phyloP scores from a whole-genome alignment of 2,888 invertebrate species.

The Caenorhabditis sp. region DNA sequence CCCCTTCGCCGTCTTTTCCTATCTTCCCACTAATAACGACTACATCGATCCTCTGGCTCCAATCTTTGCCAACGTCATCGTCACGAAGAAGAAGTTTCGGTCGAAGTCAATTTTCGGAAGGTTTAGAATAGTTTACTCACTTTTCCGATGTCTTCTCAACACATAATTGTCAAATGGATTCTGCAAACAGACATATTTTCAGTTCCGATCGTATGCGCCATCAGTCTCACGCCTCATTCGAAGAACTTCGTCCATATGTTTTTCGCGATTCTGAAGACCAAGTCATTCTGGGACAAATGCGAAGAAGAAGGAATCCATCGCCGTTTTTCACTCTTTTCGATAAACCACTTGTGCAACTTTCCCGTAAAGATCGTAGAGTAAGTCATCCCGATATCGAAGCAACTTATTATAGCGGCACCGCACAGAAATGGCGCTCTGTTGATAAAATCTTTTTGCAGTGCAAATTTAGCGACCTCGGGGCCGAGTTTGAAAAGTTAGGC shows the following conservation, averaged over 20 bases:
- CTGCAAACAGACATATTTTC: too few species aligned
- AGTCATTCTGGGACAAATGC: slow-evolving; percentile 26
- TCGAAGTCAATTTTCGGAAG: slow-evolving; percentile 60
- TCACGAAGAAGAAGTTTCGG: slow-evolving; percentile 39
- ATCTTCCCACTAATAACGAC: slow-evolving; percentile 40
- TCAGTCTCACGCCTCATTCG: slow-evolving; percentile 42
- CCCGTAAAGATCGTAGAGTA: slow-evolving; percentile 26
- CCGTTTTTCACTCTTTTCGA: slow-evolving; percentile 58
- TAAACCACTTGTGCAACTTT: slow-evolving; percentile 29
- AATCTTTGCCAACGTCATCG: slow-evolving; percentile 33
- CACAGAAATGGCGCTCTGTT: background rate
- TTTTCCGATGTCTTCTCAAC: background rate
- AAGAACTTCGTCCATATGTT: slow-evolving; percentile 58
- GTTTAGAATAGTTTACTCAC: slow-evolving; percentile 28
- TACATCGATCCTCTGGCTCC: slow-evolving; percentile 32
- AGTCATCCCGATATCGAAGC: background rate
- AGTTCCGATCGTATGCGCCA: slow-evolving; percentile 60
- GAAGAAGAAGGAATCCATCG: slow-evolving; percentile 46
- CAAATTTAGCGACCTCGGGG: too few species aligned
- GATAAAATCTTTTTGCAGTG: too few species aligned
- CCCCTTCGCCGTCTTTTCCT: slow-evolving; percentile 59
- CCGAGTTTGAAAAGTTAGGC: too few species aligned
- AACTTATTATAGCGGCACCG: too few species aligned
- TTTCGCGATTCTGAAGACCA: slow-evolving; percentile 53
- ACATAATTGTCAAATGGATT: too few species aligned